Percentiles rank a stretch among this genome's conserved stretches.
Evolutionary conservation across 2,888 invertebrate species (phyloP).

Genomic region (Allygus modestus): DNA sequence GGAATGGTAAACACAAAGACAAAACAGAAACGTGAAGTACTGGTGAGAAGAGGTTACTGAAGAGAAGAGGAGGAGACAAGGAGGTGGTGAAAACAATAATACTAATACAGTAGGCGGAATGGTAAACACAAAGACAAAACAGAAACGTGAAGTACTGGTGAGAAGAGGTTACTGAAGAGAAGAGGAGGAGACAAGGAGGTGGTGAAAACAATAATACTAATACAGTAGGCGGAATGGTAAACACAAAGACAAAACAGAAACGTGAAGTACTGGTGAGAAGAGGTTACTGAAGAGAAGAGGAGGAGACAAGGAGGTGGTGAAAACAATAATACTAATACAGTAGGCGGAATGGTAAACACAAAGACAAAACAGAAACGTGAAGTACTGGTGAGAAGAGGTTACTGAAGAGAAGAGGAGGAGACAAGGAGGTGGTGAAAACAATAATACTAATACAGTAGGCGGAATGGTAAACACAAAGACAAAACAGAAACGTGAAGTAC

Average conservation of each 20-base stretch:
- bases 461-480: too few relatives aligned
- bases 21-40: not conserved
- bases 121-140: not conserved
- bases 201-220: too few relatives aligned
- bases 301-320: not conserved
- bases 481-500: too few relatives aligned
- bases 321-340: too few relatives aligned
- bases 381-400: not conserved
- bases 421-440: too few relatives aligned
- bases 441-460: too few relatives aligned
- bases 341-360: too few relatives aligned
- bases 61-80: not conserved
- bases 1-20: not conserved
- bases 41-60: not conserved
- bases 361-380: too few relatives aligned
- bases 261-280: not conserved
- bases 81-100: too few relatives aligned
- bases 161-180: not conserved
- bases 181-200: not conserved
- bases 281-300: not conserved
- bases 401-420: too few relatives aligned
- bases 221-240: not conserved
- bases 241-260: not conserved
- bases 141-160: not conserved
- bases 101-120: too few relatives aligned